Conservation (phyloP, 1,140 invertebrate species). For the Drosophila prosaltans region DNA sequence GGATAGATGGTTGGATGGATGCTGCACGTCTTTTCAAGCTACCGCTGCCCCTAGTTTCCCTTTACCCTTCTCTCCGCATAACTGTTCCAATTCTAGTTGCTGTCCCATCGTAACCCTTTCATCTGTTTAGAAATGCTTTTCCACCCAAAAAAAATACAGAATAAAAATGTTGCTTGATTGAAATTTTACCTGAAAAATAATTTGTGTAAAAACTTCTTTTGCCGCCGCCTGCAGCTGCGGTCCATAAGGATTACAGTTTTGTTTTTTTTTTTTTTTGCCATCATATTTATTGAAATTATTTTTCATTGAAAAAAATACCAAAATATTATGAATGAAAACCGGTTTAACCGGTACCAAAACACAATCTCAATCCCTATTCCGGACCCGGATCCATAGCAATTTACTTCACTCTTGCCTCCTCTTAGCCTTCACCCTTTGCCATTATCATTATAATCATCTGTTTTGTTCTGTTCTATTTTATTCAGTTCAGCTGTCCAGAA, state of each 20-base stretch:
- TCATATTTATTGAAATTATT: constrained; percentile 78
- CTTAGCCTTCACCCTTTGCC: neutral
- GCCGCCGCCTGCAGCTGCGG: constrained; percentile 54
- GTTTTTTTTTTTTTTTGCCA: constrained; percentile 22
- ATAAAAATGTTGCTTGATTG: constrained; percentile 59
- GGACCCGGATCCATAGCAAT: neutral
- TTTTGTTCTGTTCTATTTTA: neutral
- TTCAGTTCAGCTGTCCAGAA: constrained; percentile 8
- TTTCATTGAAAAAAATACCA: constrained; percentile 76
- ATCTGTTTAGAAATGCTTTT: constrained; percentile 44
- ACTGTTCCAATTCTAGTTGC: constrained; percentile 4
- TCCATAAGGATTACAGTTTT: constrained; percentile 30
- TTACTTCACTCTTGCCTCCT: neutral
- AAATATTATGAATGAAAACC: constrained; percentile 62
- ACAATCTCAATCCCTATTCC: constrained; percentile 13
- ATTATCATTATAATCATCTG: constrained; percentile 5
- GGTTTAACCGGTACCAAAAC: constrained; percentile 54
- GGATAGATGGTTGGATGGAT: constrained; percentile 21
- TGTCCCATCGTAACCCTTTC: constrained; percentile 33
- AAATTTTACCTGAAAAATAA: constrained; percentile 71
- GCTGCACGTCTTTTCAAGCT: constrained; percentile 60
- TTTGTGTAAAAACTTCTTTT: constrained; percentile 32
- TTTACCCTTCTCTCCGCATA: neutral
- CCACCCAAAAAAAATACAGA: constrained; percentile 24
- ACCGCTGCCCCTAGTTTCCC: constrained; percentile 30